Evolutionary conservation across 2,113 vertebrate species (phyloP).

Genomic region (Amazona guildingii): DNA sequence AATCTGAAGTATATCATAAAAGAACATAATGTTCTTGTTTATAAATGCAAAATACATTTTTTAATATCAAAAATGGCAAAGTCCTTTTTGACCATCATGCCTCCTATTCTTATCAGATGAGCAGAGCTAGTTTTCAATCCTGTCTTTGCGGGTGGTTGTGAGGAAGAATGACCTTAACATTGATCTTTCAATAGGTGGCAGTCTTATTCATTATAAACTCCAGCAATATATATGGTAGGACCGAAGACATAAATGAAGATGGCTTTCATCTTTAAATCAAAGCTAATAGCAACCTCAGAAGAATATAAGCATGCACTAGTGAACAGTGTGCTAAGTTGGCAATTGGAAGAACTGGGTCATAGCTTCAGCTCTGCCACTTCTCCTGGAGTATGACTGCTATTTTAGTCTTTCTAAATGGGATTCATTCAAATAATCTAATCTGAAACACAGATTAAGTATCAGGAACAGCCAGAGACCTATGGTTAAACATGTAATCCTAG

Average conservation of each 20-base stretch:
- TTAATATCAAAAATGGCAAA: background rate
- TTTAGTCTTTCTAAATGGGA: background rate
- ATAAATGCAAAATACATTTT: background rate
- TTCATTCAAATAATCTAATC: background rate
- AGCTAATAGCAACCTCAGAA: background rate
- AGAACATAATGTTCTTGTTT: background rate
- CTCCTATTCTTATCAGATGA: background rate
- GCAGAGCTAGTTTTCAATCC: background rate
- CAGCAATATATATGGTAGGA: background rate
- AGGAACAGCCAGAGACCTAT: background rate
- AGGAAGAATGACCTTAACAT: background rate
- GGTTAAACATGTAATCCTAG: background rate
- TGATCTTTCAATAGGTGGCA: background rate
- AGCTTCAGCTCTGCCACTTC: background rate
- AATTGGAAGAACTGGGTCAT: background rate
- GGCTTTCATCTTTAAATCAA: background rate
- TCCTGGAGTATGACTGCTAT: background rate
- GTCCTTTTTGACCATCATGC: background rate
- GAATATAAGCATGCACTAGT: background rate
- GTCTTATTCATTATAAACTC: background rate
- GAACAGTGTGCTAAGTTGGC: background rate
- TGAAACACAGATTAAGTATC: background rate
- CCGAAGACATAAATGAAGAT: background rate
- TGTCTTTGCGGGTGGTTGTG: accelerated
- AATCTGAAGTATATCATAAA: background rate